phyloP scores from a whole-genome alignment of 2,888 invertebrate genomes.

The Erynnis tages region DNA sequence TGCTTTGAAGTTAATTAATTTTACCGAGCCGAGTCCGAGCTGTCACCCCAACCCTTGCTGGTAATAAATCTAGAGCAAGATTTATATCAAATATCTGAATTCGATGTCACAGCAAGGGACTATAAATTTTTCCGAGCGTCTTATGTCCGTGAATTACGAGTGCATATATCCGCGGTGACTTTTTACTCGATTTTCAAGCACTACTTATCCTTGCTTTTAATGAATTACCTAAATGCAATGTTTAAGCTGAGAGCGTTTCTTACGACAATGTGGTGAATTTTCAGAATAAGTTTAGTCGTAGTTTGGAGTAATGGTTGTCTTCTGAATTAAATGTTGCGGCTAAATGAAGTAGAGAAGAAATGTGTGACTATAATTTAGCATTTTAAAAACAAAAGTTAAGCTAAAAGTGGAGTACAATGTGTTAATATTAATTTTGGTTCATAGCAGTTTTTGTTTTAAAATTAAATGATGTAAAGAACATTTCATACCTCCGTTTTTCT shows the following conservation, averaged over 20 bases:
- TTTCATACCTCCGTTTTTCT: too few species aligned
- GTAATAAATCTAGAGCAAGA: conserved; percentile 12
- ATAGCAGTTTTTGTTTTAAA: too few species aligned
- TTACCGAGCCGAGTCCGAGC: conserved; percentile 6
- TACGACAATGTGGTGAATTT: conserved; percentile 4
- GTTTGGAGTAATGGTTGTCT: neutral
- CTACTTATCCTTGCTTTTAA: conserved; percentile 24
- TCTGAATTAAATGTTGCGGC: too few species aligned
- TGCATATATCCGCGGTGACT: conserved; percentile 24
- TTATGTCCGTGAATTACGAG: conserved; percentile 1
- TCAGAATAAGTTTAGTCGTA: conserved; percentile 1
- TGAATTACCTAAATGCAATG: conserved; percentile 16
- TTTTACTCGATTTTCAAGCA: conserved; percentile 39
- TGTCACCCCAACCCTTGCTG: neutral
- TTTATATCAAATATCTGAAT: conserved; percentile 7
- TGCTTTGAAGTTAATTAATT: conserved; percentile 4
- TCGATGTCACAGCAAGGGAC: conserved; percentile 6
- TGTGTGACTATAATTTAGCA: too few species aligned
- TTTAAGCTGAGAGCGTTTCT: conserved; percentile 14
- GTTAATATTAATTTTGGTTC: too few species aligned
- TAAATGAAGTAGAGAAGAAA: too few species aligned
- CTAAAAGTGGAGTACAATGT: too few species aligned
- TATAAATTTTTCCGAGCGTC: conserved; percentile 13
- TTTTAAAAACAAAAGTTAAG: too few species aligned
- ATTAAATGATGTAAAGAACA: too few species aligned